A percentile compares a stretch with the other conserved stretches of the same genome.
phyloP scores from a whole-genome alignment of 2,888 invertebrate genomes.

The Glaucopsyche alexis region DNA sequence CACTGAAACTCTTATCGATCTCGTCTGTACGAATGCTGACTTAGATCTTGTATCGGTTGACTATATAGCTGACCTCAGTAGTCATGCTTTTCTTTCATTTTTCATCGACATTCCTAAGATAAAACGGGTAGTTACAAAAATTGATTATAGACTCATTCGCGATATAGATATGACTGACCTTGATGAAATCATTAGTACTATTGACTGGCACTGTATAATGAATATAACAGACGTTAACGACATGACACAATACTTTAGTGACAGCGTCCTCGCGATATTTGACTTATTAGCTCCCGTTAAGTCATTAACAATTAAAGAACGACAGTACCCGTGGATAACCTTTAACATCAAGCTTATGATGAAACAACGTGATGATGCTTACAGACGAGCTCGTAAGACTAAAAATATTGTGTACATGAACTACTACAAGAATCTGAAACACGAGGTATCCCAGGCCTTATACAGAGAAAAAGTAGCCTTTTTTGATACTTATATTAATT shows the following conservation, averaged over 20 bases:
- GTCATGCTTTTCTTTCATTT: neutral
- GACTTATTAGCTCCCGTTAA: constrained; percentile 1
- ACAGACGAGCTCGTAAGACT: too few relatives aligned
- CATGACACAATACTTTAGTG: neutral
- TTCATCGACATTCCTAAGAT: neutral
- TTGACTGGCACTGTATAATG: neutral
- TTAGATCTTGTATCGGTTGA: neutral
- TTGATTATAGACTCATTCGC: neutral
- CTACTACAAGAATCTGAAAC: constrained; percentile 29
- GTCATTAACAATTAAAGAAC: too few relatives aligned
- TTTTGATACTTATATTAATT: constrained; percentile 29
- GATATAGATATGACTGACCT: neutral
- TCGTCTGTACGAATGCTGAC: neutral
- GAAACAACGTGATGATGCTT: too few relatives aligned
- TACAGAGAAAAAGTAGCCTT: constrained; percentile 18
- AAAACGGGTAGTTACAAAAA: neutral
- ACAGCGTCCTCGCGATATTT: neutral
- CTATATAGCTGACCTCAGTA: neutral
- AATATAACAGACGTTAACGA: neutral
- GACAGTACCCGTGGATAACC: too few relatives aligned
- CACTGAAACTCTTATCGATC: neutral
- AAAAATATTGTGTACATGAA: neutral
- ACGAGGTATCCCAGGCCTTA: constrained; percentile 12
- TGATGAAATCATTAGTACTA: neutral
- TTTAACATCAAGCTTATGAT: too few relatives aligned